Conservation (phyloP, 2,888 invertebrate species). For the Melanchra persicariae region DNA sequence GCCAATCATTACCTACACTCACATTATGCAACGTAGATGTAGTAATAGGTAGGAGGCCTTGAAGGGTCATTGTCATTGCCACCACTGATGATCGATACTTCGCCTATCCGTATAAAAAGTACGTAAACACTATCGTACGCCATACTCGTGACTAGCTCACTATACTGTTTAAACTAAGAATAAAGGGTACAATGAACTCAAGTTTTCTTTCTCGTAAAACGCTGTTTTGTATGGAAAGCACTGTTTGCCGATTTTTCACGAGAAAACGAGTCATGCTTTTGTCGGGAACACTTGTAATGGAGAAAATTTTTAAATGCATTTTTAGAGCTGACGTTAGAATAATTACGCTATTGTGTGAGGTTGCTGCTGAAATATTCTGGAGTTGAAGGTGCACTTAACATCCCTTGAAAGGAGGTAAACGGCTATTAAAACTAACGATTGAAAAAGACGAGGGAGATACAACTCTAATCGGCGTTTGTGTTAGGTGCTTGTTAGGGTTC, state of each 20-base stretch:
- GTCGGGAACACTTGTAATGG: conserved; percentile 14
- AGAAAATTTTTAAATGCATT: conserved; percentile 15
- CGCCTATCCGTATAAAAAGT: conserved; percentile 74
- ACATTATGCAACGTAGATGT: conserved; percentile 51
- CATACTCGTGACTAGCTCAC: conserved; percentile 50
- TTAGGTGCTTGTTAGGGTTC: too few species aligned
- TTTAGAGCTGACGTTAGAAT: background rate
- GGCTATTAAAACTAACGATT: background rate
- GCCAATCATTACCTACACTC: conserved; percentile 28
- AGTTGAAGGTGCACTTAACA: too few species aligned
- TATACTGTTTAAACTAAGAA: conserved; percentile 47
- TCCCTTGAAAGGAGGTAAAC: background rate
- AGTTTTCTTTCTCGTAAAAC: conserved; percentile 34
- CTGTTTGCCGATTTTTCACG: conserved; percentile 43
- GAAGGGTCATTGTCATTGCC: conserved; percentile 86
- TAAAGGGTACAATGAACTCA: conserved; percentile 48
- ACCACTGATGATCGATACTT: conserved; percentile 80
- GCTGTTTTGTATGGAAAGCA: conserved; percentile 55
- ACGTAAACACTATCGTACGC: conserved; percentile 54
- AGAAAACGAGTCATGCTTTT: conserved; percentile 44
- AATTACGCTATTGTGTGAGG: conserved; percentile 11
- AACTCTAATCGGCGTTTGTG: background rate
- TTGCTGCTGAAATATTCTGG: background rate
- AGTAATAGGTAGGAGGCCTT: conserved; percentile 72
- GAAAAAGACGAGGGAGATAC: background rate